These are phyloP conservation scores for Halcyon leucocephala DNA, from an alignment of 2,797 vertebrate species.

Conservation along the genomic window DNA sequence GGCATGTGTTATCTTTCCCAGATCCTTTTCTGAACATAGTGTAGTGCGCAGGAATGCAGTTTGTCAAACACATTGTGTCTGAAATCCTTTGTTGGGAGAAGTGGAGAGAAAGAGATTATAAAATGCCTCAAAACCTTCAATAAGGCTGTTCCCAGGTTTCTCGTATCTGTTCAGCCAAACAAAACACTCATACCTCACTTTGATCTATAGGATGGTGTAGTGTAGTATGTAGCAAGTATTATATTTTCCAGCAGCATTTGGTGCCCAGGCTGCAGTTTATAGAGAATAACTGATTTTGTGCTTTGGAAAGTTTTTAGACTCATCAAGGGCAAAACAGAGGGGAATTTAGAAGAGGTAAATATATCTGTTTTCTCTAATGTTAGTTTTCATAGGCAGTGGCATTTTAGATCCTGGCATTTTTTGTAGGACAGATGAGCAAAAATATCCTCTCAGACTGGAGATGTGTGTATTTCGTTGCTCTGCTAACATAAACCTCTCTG, in stretches of 20 bases:
- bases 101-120: conserved; percentile 60
- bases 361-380: not conserved
- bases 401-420: not conserved
- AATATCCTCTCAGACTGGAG: not conserved
- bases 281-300: not conserved
- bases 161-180: not conserved
- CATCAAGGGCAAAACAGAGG: not conserved
- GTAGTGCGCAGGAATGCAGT: conserved; percentile 48
- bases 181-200: conserved; percentile 17
- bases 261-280: not conserved
- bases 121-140: conserved; percentile 41
- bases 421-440: not conserved
- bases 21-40: conserved; percentile 40
- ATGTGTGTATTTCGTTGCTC: not conserved
- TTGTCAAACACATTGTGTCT: conserved; percentile 64
- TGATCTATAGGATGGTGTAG: not conserved
- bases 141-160: conserved; percentile 34
- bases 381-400: not conserved
- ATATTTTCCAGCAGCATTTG: not conserved
- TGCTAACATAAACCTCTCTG: not conserved
- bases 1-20: conserved; percentile 62
- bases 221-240: not conserved
- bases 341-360: not conserved
- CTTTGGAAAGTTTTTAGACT: not conserved
- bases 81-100: conserved; percentile 60